A percentile compares a stretch with the other conserved stretches of the same genome.
Evolutionary conservation across 1,140 invertebrate genomes (phyloP).

Genomic region (Argopecten irradians): DNA sequence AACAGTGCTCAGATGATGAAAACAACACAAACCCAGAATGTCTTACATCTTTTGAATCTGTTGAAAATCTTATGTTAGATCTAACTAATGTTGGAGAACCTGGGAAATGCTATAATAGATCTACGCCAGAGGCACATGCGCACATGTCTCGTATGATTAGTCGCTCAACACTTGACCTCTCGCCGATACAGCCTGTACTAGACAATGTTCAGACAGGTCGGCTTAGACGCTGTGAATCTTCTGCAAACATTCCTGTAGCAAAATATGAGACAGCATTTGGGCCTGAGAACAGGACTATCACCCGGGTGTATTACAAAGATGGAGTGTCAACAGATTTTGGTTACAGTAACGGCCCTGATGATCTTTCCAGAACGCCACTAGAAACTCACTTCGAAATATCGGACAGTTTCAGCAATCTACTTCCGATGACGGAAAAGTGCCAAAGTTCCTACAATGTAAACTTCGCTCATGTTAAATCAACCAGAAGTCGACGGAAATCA

Average conservation of each 20-base stretch:
- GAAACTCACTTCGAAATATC: conserved; percentile 67
- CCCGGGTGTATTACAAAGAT: conserved; percentile 67
- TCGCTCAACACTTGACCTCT: conserved; percentile 57
- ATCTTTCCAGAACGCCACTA: conserved; percentile 50
- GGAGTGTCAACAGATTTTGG: conserved; percentile 67
- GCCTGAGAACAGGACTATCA: conserved; percentile 71
- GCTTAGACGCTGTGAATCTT: background rate
- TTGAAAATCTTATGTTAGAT: conserved; percentile 75
- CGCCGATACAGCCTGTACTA: conserved; percentile 53
- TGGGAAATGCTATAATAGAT: conserved; percentile 67
- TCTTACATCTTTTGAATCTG: conserved; percentile 66
- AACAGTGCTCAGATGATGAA: conserved; percentile 30
- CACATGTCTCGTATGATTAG: conserved; percentile 38
- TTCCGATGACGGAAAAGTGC: conserved; percentile 35
- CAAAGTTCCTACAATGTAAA: conserved; percentile 45
- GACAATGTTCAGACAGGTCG: conserved; percentile 35
- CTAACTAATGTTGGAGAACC: conserved; percentile 48
- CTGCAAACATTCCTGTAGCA: conserved; percentile 50
- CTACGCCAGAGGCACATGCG: conserved; percentile 37
- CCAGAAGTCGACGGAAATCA: conserved; percentile 25
- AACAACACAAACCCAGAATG: conserved; percentile 43
- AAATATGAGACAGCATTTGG: conserved; percentile 72
- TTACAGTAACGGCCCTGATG: conserved; percentile 49
- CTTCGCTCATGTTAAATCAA: conserved; percentile 48
- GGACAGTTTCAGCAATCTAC: conserved; percentile 39